phyloP scores from a whole-genome alignment of 2,797 vertebrate genomes.

The Capromys pilorides region DNA sequence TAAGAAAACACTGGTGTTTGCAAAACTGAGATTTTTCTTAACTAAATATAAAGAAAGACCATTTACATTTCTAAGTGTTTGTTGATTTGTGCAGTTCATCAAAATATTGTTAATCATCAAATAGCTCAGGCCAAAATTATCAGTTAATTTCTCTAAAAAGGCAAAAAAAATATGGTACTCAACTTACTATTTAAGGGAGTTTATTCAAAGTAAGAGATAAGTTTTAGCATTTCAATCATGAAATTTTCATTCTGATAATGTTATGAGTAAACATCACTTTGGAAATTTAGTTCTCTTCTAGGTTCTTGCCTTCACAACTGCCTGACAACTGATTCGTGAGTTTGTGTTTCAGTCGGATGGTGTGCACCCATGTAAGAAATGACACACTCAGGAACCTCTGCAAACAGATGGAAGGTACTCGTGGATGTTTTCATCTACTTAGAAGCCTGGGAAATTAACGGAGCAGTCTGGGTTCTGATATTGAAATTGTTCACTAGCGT shows the following conservation, averaged over 20 bases:
- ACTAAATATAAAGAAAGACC: background rate
- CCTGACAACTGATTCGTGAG: conserved; percentile 57
- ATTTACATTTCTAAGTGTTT: background rate
- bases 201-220: background rate
- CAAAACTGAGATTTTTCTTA: conserved; percentile 8
- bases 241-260: background rate
- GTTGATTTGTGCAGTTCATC: background rate
- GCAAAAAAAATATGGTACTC: background rate
- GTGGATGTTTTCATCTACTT: conserved; percentile 15
- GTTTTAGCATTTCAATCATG: background rate
- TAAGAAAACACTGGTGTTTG: background rate
- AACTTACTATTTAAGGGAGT: background rate
- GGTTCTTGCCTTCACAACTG: background rate
- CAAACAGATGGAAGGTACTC: conserved; percentile 64
- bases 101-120: background rate
- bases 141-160: background rate
- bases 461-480: conserved; percentile 31
- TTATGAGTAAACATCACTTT: background rate
- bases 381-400: conserved; percentile 19
- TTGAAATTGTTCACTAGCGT: background rate
- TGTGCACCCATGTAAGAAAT: conserved; percentile 63
- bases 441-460: conserved; percentile 40
- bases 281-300: background rate
- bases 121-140: background rate
- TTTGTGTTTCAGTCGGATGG: conserved; percentile 36